Evolutionary conservation across 2,797 vertebrate species (phyloP), one percentile per base, ranked within the genome.

Genomic region (Oreonectes daqikongensis): DNA sequence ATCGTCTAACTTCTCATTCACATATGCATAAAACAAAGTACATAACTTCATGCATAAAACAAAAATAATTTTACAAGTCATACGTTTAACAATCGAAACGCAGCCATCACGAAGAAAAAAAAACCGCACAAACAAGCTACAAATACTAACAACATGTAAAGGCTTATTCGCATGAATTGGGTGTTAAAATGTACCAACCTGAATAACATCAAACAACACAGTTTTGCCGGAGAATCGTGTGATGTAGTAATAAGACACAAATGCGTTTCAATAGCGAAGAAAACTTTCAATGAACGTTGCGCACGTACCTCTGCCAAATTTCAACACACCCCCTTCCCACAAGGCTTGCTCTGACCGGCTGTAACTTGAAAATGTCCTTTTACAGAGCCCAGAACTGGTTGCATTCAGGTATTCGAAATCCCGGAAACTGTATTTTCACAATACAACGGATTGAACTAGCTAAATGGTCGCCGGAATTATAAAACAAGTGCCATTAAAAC

Each of bases 311-410:
- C 70, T 60, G 71, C 69, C 80, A 68, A 71, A 55, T 55, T 48
- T 32, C 79, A 75, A 81, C 87, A 85, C 86, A 84, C 86, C 82
- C 83, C 84, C 84, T 86, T 79, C 75, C 66, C 78, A 50, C 55
- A 75, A 82, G 83, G 82, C 87, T 86, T 30, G 87, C 81, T 88
- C 81, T 87, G 85, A 86, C 87, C 87, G 88, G 87, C 85, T 87
- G 74, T 74, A 84, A 87, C 85, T 89, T 86, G 84, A 86, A 86
- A 86, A 82, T 69, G 81, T 79, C 85, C 76, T 77, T 81, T 86
- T 79, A 44, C 53, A 74, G 57, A 70, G 44, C 30, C 15, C 61
- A 82, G 68, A 75, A 68, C 75, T 18, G 59, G 14, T 64, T 24
- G 32, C n/a, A 32, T 52, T 70, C 48, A 32, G 35, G 24, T 9